Evolutionary conservation across 2,113 vertebrate species (phyloP).

Genomic region (Pituophis catenifer): DNA sequence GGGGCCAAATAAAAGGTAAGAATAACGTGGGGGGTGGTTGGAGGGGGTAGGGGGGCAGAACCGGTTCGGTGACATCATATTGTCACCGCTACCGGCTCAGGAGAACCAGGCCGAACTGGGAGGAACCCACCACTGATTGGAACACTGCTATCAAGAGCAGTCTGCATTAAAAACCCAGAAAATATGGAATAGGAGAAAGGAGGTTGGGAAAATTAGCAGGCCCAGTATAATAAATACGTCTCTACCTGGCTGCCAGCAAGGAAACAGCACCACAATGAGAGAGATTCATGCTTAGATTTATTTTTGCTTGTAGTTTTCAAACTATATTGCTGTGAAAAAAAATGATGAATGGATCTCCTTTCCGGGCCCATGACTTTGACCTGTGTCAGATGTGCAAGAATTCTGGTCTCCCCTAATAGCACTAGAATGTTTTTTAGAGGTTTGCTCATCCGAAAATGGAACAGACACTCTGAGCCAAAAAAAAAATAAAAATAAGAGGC

Average conservation of each 20-base stretch:
- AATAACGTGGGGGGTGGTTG: too few species aligned
- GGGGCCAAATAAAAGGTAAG: too few species aligned
- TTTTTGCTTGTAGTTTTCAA: conserved; percentile 48
- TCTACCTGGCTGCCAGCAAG: conserved; percentile 21
- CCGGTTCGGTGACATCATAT: too few species aligned
- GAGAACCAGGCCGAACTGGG: too few species aligned
- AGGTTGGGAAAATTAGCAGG: conserved; percentile 15
- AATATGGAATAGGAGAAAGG: not conserved
- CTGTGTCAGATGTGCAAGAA: conserved; percentile 52
- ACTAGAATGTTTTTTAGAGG: conserved; percentile 36
- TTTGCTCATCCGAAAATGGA: conserved; percentile 49
- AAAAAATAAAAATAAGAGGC: not conserved
- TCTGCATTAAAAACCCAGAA: not conserved
- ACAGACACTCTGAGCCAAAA: conserved; percentile 36
- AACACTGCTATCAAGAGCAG: not conserved
- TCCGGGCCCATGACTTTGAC: conserved; percentile 50
- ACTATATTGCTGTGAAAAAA: conserved; percentile 39
- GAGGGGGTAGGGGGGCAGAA: too few species aligned
- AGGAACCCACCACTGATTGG: too few species aligned
- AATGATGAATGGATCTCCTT: conserved; percentile 59
- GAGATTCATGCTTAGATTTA: conserved; percentile 38
- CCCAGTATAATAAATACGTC: conserved; percentile 32
- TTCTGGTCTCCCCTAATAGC: conserved; percentile 44
- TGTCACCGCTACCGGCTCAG: too few species aligned
- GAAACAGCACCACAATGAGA: conserved; percentile 8